Evolutionary conservation across 92 coral and sea anemone genomes (phyloP).

Genomic region (Ricordea florida): DNA sequence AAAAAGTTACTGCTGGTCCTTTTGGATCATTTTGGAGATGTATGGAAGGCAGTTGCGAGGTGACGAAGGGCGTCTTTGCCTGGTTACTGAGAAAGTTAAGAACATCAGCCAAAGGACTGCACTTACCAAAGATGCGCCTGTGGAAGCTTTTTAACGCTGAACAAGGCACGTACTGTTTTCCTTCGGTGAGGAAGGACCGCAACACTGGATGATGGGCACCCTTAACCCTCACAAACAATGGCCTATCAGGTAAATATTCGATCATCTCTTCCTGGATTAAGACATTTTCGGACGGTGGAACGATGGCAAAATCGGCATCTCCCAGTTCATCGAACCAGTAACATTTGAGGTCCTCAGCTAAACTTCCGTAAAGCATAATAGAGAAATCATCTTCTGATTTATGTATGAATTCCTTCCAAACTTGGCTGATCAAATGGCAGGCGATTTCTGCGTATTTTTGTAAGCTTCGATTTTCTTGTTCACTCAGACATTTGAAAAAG

Average conservation of each 20-base stretch:
- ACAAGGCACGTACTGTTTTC: constrained; percentile 52
- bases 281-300: constrained; percentile 35
- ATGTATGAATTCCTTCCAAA: too few species aligned
- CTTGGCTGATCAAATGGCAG: too few species aligned
- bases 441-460: too few species aligned
- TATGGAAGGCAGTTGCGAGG: too few species aligned
- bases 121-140: constrained; percentile 44
- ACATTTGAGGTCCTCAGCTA: constrained; percentile 51
- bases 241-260: constrained; percentile 4
- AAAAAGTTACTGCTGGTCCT: neutral
- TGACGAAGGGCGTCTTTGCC: too few species aligned
- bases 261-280: constrained; percentile 40
- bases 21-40: too few species aligned
- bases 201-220: constrained; percentile 54
- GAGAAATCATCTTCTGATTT: too few species aligned
- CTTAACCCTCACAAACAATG: constrained; percentile 52
- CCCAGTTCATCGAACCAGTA: constrained; percentile 46
- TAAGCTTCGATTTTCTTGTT: too few species aligned
- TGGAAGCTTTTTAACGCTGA: constrained; percentile 57
- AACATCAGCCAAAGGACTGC: neutral
- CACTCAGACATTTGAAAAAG: too few species aligned
- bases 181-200: constrained; percentile 33
- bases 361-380: constrained; percentile 62
- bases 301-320: constrained; percentile 57
- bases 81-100: neutral